phyloP scores from a whole-genome alignment of 2,797 vertebrate genomes.

The Percopsis omiscomaycus region DNA sequence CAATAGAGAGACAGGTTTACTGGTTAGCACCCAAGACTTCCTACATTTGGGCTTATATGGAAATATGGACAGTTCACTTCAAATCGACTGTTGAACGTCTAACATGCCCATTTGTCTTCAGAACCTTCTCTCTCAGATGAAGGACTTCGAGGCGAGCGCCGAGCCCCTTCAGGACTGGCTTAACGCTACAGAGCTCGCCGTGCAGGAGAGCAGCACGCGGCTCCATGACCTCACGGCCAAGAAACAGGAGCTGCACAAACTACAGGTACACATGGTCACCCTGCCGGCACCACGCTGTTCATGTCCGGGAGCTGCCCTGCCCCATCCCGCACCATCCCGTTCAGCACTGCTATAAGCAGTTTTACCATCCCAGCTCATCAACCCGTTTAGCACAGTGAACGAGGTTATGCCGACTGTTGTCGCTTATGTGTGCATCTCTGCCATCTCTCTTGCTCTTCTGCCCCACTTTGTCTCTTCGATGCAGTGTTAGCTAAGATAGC shows the following conservation, averaged over 20 bases:
- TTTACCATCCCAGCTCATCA: conserved; percentile 20
- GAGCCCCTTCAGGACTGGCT: conserved; percentile 88
- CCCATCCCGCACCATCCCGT: neutral
- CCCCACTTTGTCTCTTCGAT: conserved; percentile 27
- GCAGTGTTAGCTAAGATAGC: neutral
- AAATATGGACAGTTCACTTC: neutral
- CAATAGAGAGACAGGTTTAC: conserved; percentile 83
- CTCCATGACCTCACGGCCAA: conserved; percentile 89
- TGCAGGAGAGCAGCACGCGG: conserved; percentile 83
- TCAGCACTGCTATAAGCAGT: too few species aligned
- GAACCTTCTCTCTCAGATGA: conserved; percentile 90
- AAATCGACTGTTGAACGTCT: neutral
- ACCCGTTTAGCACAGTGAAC: too few species aligned
- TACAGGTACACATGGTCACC: conserved; percentile 80
- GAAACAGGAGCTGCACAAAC: conserved; percentile 86
- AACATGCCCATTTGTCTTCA: conserved; percentile 41
- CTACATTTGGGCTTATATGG: too few species aligned
- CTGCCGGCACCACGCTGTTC: conserved; percentile 7
- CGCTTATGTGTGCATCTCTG: conserved; percentile 1
- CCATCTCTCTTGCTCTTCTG: conserved; percentile 35
- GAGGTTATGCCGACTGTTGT: too few species aligned
- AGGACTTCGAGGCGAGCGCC: conserved; percentile 87
- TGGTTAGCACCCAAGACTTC: conserved; percentile 68
- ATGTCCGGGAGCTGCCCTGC: conserved; percentile 18
- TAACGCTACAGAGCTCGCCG: conserved; percentile 78